Evolutionary conservation across 2,113 vertebrate species (phyloP).

Genomic region (Chlorodrepanis virens): DNA sequence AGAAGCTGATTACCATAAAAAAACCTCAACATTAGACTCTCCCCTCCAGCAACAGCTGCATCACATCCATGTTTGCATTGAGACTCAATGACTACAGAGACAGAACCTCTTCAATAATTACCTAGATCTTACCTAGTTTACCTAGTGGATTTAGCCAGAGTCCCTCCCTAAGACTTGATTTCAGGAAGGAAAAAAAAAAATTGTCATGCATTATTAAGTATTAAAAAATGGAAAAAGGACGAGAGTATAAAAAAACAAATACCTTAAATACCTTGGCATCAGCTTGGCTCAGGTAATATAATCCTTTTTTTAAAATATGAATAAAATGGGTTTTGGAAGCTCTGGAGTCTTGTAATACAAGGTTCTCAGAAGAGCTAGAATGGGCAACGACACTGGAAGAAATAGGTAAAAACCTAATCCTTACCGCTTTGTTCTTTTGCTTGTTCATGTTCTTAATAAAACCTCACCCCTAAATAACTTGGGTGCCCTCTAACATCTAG

Average conservation of each 20-base stretch:
- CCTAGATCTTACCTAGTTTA: neutral
- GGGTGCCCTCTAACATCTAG: too few species aligned
- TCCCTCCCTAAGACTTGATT: neutral
- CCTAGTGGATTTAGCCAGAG: neutral
- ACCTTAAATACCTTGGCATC: neutral
- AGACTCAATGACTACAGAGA: neutral
- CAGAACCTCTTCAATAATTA: neutral
- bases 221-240: neutral
- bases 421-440: neutral
- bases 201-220: neutral
- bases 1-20: neutral
- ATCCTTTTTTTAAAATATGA: neutral
- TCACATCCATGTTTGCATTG: neutral
- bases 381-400: rapidly evolving
- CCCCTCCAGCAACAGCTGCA: neutral
- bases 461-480: neutral
- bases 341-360: neutral
- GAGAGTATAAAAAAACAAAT: neutral
- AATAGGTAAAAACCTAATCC: neutral
- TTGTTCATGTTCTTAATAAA: neutral
- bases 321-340: neutral
- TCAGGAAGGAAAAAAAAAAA: neutral
- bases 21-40: rapidly evolving
- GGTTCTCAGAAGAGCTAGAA: neutral
- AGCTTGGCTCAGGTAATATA: neutral